Conservation (phyloP, 2,888 invertebrate genomes). For the Acleris sparsana region DNA sequence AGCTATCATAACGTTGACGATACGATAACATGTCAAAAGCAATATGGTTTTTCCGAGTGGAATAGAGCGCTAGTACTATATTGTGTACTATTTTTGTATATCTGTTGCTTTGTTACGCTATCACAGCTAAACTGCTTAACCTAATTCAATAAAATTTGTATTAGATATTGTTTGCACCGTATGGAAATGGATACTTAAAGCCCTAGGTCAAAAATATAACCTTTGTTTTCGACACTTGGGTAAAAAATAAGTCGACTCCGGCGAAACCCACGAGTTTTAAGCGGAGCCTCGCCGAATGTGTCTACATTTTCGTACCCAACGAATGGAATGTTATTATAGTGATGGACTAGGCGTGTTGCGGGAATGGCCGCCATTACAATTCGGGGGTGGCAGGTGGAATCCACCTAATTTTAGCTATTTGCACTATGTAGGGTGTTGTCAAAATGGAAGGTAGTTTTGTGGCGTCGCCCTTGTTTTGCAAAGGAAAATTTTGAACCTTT, state of each 20-base stretch:
- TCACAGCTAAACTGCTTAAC: no score
- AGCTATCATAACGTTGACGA: neutral
- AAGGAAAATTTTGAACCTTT: no score
- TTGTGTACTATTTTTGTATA: no score
- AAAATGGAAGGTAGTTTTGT: neutral
- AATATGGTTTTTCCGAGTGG: no score
- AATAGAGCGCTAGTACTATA: no score
- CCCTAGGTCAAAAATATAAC: no score
- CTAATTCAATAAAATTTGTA: no score
- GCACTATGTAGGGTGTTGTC: neutral
- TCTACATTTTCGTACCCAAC: constrained; percentile 2
- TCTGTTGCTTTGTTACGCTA: no score
- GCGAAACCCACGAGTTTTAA: neutral
- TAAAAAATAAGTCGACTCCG: neutral
- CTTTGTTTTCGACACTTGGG: neutral
- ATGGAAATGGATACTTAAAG: no score
- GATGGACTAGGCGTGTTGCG: constrained; percentile 15
- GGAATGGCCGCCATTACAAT: constrained; percentile 4
- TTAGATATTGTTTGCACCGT: no score
- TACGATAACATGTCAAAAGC: no score
- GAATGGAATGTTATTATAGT: constrained; percentile 9
- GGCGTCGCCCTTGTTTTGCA: no score
- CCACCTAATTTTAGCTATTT: constrained; percentile 13
- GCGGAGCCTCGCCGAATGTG: neutral
- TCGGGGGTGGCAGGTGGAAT: constrained; percentile 3